Conservation (phyloP, 2,113 vertebrate genomes). For the Pelmatolapia mariae region DNA sequence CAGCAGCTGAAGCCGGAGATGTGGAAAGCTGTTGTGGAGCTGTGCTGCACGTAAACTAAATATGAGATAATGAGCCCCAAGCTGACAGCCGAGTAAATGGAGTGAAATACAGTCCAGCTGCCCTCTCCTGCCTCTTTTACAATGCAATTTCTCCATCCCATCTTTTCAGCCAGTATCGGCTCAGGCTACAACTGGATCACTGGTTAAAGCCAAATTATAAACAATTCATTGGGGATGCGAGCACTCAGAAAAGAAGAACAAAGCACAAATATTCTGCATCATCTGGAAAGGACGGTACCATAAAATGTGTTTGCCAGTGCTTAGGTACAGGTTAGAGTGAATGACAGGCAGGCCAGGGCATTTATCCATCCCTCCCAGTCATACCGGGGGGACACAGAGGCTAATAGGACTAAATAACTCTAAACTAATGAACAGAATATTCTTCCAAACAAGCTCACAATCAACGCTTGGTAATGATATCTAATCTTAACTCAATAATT, state of each 20-base stretch:
- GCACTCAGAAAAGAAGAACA: neutral
- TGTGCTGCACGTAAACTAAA: neutral
- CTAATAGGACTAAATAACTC: constrained; percentile 16
- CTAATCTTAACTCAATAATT: constrained; percentile 33
- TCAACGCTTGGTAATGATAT: constrained; percentile 32
- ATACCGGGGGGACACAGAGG: neutral
- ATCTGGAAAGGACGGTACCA: neutral
- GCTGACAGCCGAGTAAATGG: constrained; percentile 21
- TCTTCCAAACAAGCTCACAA: constrained; percentile 20
- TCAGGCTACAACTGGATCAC: neutral
- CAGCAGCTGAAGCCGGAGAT: neutral
- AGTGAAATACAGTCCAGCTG: constrained; percentile 9
- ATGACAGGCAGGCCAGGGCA: neutral
- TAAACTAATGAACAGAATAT: constrained; percentile 19
- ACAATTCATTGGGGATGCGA: neutral
- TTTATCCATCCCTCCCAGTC: neutral
- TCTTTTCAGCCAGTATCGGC: neutral
- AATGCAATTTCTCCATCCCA: neutral
- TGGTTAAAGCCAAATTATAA: neutral
- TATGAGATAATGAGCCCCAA: constrained; percentile 20
- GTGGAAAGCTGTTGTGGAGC: neutral
- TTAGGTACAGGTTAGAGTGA: neutral
- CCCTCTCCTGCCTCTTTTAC: neutral
- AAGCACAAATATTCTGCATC: neutral
- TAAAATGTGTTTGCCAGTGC: neutral